Percentiles rank a stretch among this genome's conserved stretches.
Conservation (phyloP, 2,888 invertebrate species). For the Steinernema scapterisci region DNA sequence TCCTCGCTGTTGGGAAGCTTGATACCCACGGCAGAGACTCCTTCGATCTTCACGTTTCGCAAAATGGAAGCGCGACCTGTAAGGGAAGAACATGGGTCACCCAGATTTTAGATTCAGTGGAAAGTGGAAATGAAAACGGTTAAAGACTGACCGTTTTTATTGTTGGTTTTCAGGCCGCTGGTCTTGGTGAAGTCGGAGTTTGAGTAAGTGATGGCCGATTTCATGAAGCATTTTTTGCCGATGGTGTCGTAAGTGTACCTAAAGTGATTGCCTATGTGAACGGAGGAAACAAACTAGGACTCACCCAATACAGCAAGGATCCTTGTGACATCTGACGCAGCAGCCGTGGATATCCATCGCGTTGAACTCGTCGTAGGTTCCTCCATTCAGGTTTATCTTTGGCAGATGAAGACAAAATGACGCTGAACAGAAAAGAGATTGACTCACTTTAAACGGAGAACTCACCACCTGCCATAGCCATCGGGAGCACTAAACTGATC, state of each 20-base stretch:
- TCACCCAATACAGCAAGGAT: conserved; percentile 57
- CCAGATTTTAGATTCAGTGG: conserved; percentile 5
- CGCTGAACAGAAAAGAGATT: conserved; percentile 38
- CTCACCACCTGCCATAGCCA: conserved; percentile 21
- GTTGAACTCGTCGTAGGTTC: conserved; percentile 60
- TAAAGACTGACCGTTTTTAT: conserved; percentile 47
- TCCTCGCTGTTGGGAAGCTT: conserved; percentile 55
- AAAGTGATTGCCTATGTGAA: conserved; percentile 24
- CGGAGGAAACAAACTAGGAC: no score
- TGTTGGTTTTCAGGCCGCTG: conserved; percentile 61
- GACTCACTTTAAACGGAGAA: neutral
- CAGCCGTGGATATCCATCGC: conserved; percentile 51
- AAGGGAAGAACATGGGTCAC: conserved; percentile 2
- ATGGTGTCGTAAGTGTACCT: conserved; percentile 52
- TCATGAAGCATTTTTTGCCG: conserved; percentile 56
- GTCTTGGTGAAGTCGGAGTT: conserved; percentile 51
- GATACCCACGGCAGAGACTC: conserved; percentile 51
- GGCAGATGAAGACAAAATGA: conserved; percentile 60
- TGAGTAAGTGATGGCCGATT: conserved; percentile 60
- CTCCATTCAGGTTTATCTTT: conserved; percentile 56
- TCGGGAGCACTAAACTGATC: neutral
- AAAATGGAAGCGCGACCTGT: conserved; percentile 51
- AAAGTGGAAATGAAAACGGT: no score
- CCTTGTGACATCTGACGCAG: conserved; percentile 47
- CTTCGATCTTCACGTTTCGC: conserved; percentile 55